Evolutionary conservation across 2,888 invertebrate genomes (phyloP), one percentile per base, ranked within the genome.

Genomic region (Tenthredo notha): DNA sequence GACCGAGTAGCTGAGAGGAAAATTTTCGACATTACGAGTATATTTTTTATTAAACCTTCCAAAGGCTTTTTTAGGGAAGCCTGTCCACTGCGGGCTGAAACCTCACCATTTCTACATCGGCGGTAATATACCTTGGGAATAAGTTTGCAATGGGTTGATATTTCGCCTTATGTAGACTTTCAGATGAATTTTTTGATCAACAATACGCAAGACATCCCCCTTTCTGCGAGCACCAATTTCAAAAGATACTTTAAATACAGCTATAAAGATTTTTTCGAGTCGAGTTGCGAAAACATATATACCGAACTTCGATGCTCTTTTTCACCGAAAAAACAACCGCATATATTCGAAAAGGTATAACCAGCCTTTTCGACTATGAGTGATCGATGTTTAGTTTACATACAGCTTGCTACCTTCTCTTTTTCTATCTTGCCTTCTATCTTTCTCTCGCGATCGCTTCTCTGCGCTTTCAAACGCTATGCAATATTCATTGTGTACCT

Each of bases 311-410:
- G 43, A 43, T 25, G 21, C 74, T 43, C 43, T 43, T 21, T 40
- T 74, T 43, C 21, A 21, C 40, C 21, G 4, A n/a, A 10, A 15
- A 18, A 47, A 29, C 29, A 29, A 18, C 29, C 50, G 47, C 47
- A 75, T 40, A 18, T 33, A 10, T 12, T 61, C 43, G 12, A 61
- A 29, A 58, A 58, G 61, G 58, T 58, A n/a, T n/a, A 78, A 15
- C 89, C 89, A 89, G 86, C 87, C 89, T 88, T 87, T 88, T 87
- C 87, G 88, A 89, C 89, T 87, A 87, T 89, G 89, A 89, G 89
- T 89, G 89, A 89, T 89, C 88, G 89, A 89, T 89, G 89, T 89
- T 89, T 89, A 89, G 89, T 89, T 89, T 89, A 89, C 89, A 88
- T 89, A 88, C 88, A 37, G 61, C 61, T 80, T 21, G 61, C 50